Conservation (phyloP, 2,113 vertebrate species). For the Myrmecophaga tridactyla region DNA sequence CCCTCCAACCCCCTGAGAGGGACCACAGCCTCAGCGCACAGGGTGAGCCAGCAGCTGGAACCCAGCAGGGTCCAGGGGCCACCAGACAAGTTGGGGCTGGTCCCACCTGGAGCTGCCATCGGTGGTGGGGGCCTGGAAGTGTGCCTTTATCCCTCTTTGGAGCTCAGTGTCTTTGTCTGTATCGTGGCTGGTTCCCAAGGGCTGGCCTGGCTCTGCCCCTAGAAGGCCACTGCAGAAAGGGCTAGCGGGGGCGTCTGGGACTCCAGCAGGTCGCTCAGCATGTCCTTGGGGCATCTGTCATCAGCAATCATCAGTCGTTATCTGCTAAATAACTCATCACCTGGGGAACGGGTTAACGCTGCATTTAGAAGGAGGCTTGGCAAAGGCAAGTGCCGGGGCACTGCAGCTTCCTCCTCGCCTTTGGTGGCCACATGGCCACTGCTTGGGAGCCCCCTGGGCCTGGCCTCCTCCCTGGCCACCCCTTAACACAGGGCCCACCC, state of each 20-base stretch:
- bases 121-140: not conserved
- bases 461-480: not conserved
- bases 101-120: not conserved
- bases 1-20: too few relatives aligned
- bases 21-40: not conserved
- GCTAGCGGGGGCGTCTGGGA: not conserved
- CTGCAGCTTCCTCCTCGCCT: not conserved
- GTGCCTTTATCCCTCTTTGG: not conserved
- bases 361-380: slow-evolving; percentile 35
- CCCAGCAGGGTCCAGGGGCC: fast-evolving
- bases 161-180: not conserved
- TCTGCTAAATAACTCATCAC: slow-evolving; percentile 73
- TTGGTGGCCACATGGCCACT: not conserved
- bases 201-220: not conserved
- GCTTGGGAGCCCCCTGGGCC: too few relatives aligned
- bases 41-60: not conserved
- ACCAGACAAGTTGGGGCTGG: fast-evolving
- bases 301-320: slow-evolving; percentile 67
- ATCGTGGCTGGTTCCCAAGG: not conserved
- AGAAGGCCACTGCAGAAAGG: not conserved
- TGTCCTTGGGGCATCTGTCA: slow-evolving; percentile 69
- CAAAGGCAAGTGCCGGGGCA: fast-evolving
- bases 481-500: not conserved
- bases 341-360: slow-evolving; percentile 52
- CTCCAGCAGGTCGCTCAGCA: slow-evolving; percentile 46